phyloP scores from a whole-genome alignment of 2,113 vertebrate species.

The Porphyrio hochstetteri region DNA sequence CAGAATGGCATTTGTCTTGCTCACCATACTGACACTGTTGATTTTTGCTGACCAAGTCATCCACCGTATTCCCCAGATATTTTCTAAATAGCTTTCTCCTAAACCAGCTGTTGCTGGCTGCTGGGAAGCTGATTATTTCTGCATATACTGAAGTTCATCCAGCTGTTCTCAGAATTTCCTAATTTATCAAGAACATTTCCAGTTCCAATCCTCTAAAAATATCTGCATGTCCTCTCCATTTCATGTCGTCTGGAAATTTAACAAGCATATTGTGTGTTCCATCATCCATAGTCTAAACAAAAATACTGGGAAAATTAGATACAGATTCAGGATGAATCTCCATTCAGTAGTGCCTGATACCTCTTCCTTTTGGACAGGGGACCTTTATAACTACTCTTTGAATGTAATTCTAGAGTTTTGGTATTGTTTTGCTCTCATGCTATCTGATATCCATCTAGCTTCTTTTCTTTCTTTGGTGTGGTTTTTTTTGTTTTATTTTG shows the following conservation, averaged over 20 bases:
- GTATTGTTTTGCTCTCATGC: background rate
- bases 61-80: background rate
- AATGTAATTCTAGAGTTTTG: background rate
- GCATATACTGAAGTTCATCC: background rate
- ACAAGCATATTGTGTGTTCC: background rate
- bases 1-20: background rate
- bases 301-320: background rate
- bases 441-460: background rate
- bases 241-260: background rate
- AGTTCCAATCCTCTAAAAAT: background rate
- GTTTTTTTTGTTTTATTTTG: background rate
- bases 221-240: background rate
- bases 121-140: background rate
- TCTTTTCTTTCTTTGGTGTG: too few relatives aligned
- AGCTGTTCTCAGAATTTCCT: constrained; percentile 15
- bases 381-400: background rate
- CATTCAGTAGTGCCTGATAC: background rate
- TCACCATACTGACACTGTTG: background rate
- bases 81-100: background rate
- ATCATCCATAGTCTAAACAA: background rate
- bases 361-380: background rate
- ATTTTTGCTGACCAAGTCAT: background rate
- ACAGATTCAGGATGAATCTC: background rate
- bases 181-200: background rate
- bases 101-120: background rate